Percentiles rank a stretch among this genome's conserved stretches.
Evolutionary conservation across 2,888 invertebrate genomes (phyloP).

Genomic region (Drosophila quinaria): DNA sequence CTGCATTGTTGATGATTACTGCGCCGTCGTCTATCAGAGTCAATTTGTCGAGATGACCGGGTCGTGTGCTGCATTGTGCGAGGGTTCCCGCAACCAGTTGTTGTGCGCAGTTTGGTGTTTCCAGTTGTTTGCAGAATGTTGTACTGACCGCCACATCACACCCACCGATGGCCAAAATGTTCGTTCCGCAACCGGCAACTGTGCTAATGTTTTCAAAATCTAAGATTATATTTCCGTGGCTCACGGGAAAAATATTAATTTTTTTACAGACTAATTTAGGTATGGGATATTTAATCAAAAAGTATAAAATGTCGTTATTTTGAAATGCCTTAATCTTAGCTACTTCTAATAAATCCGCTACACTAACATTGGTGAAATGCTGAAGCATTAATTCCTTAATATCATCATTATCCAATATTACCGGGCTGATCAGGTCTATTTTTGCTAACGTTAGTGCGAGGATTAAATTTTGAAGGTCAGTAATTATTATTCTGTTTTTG

Average conservation of each 20-base stretch:
- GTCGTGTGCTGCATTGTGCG: background rate
- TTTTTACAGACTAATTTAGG: too few species aligned
- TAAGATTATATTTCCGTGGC: background rate
- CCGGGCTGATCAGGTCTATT: constrained; percentile 11
- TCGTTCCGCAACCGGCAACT: background rate
- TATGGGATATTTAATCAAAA: too few species aligned
- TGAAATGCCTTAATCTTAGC: constrained; percentile 15
- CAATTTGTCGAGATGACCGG: background rate
- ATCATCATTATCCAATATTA: constrained; percentile 8
- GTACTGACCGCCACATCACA: background rate
- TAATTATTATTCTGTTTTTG: constrained; percentile 9
- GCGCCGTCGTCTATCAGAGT: background rate
- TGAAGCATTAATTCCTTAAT: constrained; percentile 7
- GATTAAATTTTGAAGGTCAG: constrained; percentile 15
- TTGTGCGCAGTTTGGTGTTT: background rate
- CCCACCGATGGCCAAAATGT: background rate
- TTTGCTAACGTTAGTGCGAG: constrained; percentile 11
- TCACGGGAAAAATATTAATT: too few species aligned
- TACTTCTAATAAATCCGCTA: constrained; percentile 4
- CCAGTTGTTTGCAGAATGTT: background rate
- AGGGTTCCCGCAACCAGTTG: background rate
- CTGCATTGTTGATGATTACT: background rate
- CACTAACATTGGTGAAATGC: constrained; percentile 14
- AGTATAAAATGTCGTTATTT: background rate
- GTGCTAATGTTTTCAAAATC: background rate